Conservation (phyloP, 2,888 invertebrate genomes). For the Gymnocheta viridis region DNA sequence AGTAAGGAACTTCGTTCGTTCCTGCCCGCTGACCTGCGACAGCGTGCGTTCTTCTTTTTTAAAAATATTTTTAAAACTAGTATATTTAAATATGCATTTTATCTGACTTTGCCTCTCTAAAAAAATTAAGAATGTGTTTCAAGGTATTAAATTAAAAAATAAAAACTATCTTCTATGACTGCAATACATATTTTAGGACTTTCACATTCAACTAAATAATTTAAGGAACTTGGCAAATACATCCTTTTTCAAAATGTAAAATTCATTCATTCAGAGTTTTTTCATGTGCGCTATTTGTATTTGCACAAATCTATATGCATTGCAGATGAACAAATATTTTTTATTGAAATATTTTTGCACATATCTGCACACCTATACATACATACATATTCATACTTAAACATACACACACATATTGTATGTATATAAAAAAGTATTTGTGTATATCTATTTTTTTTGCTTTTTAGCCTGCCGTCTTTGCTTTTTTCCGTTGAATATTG, state of each 20-base stretch:
- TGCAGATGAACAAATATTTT: constrained; percentile 17
- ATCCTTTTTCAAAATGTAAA: neutral
- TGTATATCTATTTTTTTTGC: neutral
- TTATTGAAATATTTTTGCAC: constrained; percentile 17
- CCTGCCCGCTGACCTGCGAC: too few species aligned
- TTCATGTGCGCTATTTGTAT: neutral
- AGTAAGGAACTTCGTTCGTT: too few species aligned
- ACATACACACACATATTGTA: neutral
- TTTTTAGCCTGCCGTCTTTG: neutral
- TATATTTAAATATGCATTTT: too few species aligned
- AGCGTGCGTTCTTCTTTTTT: too few species aligned
- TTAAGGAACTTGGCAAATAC: neutral
- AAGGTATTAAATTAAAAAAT: too few species aligned
- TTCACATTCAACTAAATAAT: neutral
- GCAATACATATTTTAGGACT: neutral
- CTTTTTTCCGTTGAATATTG: constrained; percentile 18
- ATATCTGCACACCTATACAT: neutral
- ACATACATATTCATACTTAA: neutral
- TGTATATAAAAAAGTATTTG: neutral
- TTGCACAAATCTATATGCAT: constrained; percentile 22
- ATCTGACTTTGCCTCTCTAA: too few species aligned
- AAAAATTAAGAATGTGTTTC: too few species aligned
- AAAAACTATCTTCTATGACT: too few species aligned
- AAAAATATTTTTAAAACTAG: too few species aligned
- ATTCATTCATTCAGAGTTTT: neutral